phyloP scores from a whole-genome alignment of 2,113 vertebrate species.

The Pollachius pollachius region DNA sequence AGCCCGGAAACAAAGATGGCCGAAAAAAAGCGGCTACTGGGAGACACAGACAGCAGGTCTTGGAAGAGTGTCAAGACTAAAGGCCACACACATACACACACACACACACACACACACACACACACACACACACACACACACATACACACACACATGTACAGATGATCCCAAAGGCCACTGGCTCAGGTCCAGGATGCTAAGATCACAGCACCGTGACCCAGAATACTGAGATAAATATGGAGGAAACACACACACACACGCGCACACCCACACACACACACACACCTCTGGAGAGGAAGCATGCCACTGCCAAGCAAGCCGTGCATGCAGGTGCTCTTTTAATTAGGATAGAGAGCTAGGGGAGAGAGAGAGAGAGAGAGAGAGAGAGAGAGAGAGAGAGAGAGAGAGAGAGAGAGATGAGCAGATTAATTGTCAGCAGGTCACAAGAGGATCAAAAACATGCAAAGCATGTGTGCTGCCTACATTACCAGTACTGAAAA shows the following conservation, averaged over 20 bases:
- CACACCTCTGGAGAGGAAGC: slow-evolving; percentile 21
- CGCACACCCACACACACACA: slow-evolving; percentile 1
- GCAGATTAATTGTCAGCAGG: slow-evolving; percentile 62
- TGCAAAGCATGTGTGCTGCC: too few relatives aligned
- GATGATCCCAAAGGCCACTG: slow-evolving; percentile 49
- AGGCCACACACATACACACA: slow-evolving; percentile 35
- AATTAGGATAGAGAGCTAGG: slow-evolving; percentile 65
- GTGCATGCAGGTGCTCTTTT: slow-evolving; percentile 70
- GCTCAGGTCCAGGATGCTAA: slow-evolving; percentile 52
- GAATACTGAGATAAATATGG: slow-evolving; percentile 35
- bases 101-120: slow-evolving; percentile 9
- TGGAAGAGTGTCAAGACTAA: slow-evolving; percentile 53
- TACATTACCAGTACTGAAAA: too few relatives aligned
- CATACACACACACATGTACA: slow-evolving; percentile 29
- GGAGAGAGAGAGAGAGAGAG: slow-evolving; percentile 24
- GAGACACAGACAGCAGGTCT: slow-evolving; percentile 9
- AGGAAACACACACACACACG: slow-evolving; percentile 16
- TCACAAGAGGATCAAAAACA: slow-evolving; percentile 3
- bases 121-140: slow-evolving; percentile 33
- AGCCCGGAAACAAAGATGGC: neutral
- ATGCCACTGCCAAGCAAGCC: slow-evolving; percentile 32
- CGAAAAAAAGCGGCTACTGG: slow-evolving; percentile 14
- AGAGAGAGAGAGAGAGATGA: slow-evolving; percentile 14
- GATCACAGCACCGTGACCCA: slow-evolving; percentile 38
- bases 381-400: slow-evolving; percentile 27